A percentile compares a stretch with the other conserved stretches of the same genome.
Conservation (phyloP, 2,113 vertebrate species). For the Megaceryle torquata region DNA sequence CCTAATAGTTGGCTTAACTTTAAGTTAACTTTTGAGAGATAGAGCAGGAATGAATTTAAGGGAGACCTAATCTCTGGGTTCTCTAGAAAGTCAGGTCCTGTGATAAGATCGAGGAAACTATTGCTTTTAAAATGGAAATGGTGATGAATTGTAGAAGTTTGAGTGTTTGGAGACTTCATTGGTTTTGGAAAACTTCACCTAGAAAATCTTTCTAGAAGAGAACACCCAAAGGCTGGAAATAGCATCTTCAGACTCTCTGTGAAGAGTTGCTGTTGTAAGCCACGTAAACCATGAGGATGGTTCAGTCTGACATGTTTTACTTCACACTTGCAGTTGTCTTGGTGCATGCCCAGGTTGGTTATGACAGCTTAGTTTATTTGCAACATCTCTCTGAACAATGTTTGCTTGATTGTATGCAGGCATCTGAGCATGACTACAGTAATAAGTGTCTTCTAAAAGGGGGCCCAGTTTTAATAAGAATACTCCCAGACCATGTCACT, state of each 20-base stretch:
- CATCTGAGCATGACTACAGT: background rate
- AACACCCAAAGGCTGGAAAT: background rate
- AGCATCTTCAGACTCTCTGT: background rate
- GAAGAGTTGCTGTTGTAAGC: background rate
- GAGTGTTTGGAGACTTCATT: background rate
- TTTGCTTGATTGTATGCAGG: background rate
- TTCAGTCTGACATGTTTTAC: constrained; percentile 4
- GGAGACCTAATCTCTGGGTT: background rate
- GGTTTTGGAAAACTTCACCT: background rate
- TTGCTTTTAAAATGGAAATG: background rate
- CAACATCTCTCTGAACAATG: background rate
- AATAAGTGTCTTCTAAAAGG: background rate
- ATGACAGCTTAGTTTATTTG: constrained; percentile 4
- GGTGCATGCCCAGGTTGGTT: background rate
- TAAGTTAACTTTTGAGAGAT: background rate
- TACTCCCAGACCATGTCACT: background rate
- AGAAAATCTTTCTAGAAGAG: background rate
- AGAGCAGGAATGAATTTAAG: background rate
- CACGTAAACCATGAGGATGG: background rate
- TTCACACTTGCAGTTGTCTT: background rate
- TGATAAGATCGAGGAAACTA: background rate
- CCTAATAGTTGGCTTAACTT: background rate
- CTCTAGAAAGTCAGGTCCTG: background rate
- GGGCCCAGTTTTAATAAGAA: background rate
- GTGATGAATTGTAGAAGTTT: background rate